Evolutionary conservation across 2,113 vertebrate genomes (phyloP), one percentile per base, ranked within the genome.

Genomic region (Tauraco erythrolophus): DNA sequence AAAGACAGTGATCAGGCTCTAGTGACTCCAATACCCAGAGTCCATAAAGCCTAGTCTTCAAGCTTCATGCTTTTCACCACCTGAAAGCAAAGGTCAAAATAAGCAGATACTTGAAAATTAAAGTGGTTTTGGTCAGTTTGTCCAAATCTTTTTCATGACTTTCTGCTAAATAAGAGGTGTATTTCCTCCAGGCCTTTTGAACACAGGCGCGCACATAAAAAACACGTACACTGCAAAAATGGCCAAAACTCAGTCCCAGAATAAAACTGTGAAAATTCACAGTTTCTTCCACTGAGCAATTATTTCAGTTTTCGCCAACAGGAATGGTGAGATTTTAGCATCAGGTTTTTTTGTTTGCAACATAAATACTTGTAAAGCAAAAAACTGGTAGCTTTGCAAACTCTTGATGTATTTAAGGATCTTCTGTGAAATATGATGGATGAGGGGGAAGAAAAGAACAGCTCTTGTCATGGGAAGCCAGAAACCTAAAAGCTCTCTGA

Each of bases 241-340:
- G 96, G 88, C 83, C 96, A 95, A 97, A 97, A 97, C 94, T 91
- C 94, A 94, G 61, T 97, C 95, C 89, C 94, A 95, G 97, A 97
- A 97, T 97, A 97, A 97, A 97, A 88, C 92, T 95, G 91, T 96
- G 97, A 97, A 97, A 94, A 82, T 96, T 97, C 97, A 97, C 97
- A 96, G 94, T 95, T 97, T 96, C 96, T 96, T 96, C 91, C 94
- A 92, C 95, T 95, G 86, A 97, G 96, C 92, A 97, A 97, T 96
- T 97, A 97, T 95, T 97, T 97, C 95, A 95, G 96, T 96, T 97
- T 97, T 95, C 1, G 0, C 94, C 97, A 96, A 95, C 92, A 97
- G 94, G 94, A 96, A 92, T 94, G 92, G 95, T 96, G 97, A 97
- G 94, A 97, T 95, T 97, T 97, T 97, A 96, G 94, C 94, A 95